phyloP scores from a whole-genome alignment of 2,888 invertebrate species.

The Drosophila hamatofila region DNA sequence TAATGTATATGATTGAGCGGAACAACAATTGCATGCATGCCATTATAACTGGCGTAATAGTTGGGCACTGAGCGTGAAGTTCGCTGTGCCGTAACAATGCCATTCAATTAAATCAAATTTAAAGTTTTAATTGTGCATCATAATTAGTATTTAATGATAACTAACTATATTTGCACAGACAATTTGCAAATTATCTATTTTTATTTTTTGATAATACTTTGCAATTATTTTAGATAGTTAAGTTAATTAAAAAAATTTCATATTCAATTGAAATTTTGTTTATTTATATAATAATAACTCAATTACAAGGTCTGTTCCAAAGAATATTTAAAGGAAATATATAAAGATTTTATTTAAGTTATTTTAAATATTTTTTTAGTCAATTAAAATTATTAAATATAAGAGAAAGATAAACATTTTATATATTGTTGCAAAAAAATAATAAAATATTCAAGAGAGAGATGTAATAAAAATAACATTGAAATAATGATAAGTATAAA shows the following conservation, averaged over 20 bases:
- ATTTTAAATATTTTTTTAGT: not conserved
- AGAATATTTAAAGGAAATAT: not conserved
- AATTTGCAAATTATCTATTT: constrained; percentile 30
- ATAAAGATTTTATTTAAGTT: not conserved
- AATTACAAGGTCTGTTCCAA: not conserved
- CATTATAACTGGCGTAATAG: constrained; percentile 53
- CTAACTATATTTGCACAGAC: constrained; percentile 1
- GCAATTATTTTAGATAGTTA: not conserved
- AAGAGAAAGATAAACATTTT: too few relatives aligned
- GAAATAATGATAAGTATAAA: too few relatives aligned
- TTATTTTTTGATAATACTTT: not conserved
- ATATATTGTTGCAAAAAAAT: too few relatives aligned
- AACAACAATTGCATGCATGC: constrained; percentile 12
- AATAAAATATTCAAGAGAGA: too few relatives aligned
- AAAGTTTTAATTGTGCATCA: constrained; percentile 40
- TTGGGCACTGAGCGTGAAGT: constrained; percentile 71
- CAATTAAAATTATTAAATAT: not conserved
- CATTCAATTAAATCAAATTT: constrained; percentile 68
- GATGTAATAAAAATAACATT: too few relatives aligned
- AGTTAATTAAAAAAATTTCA: constrained; percentile 4
- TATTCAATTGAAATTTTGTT: not conserved
- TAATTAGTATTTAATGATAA: constrained; percentile 29
- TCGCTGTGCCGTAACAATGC: constrained; percentile 61
- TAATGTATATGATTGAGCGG: constrained; percentile 8
- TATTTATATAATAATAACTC: not conserved